A percentile compares a stretch with the other conserved stretches of the same genome.
These are phyloP conservation scores for Neria commutata DNA, from an alignment of 2,888 invertebrate species.

Conservation along the genomic window DNA sequence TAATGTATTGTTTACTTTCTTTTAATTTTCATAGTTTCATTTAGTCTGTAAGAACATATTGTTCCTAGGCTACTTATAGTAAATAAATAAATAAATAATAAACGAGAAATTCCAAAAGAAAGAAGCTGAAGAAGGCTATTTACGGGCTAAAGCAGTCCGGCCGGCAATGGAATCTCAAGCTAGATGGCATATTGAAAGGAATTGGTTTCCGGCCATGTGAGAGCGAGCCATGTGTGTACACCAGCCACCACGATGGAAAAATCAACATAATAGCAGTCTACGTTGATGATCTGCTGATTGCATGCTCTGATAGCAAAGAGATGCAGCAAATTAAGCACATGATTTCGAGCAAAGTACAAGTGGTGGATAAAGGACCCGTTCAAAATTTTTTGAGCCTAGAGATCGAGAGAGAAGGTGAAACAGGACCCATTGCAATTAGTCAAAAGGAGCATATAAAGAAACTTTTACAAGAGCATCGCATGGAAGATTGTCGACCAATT, in stretches of 20 bases:
- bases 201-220: slow-evolving; percentile 27
- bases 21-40: too few species aligned
- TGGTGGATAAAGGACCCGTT: slow-evolving; percentile 22
- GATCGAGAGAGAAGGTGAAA: slow-evolving; percentile 26
- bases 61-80: too few species aligned
- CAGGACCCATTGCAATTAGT: slow-evolving; percentile 20
- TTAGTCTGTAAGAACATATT: too few species aligned
- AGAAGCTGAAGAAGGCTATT: slow-evolving; percentile 32
- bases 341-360: slow-evolving; percentile 23
- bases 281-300: slow-evolving; percentile 33
- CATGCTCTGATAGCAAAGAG: slow-evolving; percentile 21
- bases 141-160: slow-evolving; percentile 36
- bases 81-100: too few species aligned
- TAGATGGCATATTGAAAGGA: slow-evolving; percentile 24
- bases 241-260: slow-evolving; percentile 16
- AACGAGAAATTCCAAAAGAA: too few species aligned
- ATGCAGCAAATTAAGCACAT: slow-evolving; percentile 17
- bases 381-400: slow-evolving; percentile 31
- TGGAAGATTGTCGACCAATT: slow-evolving; percentile 22
- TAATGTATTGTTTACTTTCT: too few species aligned
- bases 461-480: slow-evolving; percentile 16
- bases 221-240: slow-evolving; percentile 31
- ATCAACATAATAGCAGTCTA: slow-evolving; percentile 30
- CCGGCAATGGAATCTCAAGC: slow-evolving; percentile 33
- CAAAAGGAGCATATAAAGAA: slow-evolving; percentile 25